Percentiles rank a stretch among this genome's conserved stretches.
These are phyloP conservation scores for Pogoniulus pusillus DNA, from an alignment of 2,797 vertebrate species.

Conservation along the genomic window DNA sequence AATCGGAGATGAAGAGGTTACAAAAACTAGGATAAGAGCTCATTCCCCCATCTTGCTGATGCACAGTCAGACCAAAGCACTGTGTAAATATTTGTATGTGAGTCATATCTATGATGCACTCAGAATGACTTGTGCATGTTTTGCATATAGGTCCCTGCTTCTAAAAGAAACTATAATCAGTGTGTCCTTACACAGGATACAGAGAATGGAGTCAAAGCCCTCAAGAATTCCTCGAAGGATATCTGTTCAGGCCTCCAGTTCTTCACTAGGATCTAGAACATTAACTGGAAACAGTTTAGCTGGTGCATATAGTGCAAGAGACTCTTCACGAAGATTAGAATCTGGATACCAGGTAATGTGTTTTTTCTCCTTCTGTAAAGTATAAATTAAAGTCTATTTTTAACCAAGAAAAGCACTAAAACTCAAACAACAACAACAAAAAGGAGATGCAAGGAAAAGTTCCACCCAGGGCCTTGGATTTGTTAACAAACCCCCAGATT, in stretches of 20 bases:
- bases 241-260: conserved; percentile 77
- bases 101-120: not conserved
- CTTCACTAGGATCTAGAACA: conserved; percentile 76
- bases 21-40: not conserved
- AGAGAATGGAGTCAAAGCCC: conserved; percentile 93
- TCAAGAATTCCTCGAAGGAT: conserved; percentile 90
- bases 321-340: conserved; percentile 84
- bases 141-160: not conserved
- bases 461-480: not conserved
- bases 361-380: not conserved
- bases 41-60: not conserved
- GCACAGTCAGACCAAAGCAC: not conserved
- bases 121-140: not conserved
- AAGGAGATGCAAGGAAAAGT: not conserved
- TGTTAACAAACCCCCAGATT: not conserved
- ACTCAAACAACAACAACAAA: not conserved
- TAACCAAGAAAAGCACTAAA: not conserved
- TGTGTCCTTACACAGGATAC: conserved; percentile 68
- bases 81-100: not conserved
- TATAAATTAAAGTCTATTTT: not conserved
- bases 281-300: conserved; percentile 75
- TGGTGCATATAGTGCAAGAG: conserved; percentile 83
- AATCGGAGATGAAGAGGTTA: not conserved
- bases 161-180: conserved; percentile 22
- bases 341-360: conserved; percentile 86